phyloP scores from a whole-genome alignment of 2,113 vertebrate genomes.

The Aepyceros melampus region DNA sequence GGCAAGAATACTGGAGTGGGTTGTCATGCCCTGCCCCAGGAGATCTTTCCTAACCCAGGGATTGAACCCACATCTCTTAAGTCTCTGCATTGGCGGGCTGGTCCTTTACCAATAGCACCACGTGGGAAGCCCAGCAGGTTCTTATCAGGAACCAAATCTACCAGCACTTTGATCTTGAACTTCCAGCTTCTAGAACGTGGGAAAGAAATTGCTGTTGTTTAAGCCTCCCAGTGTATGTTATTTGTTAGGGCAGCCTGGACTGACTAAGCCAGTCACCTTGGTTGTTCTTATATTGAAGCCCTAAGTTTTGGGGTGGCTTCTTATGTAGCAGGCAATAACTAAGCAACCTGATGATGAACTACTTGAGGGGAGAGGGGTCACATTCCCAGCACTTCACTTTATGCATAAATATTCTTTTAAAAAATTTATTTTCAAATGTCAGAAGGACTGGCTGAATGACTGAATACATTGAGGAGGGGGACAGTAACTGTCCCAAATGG shows the following conservation, averaged over 20 bases:
- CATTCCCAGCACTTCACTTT: background rate
- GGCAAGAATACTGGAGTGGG: background rate
- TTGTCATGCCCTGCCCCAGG: background rate
- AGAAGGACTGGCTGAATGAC: background rate
- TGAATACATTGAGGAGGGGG: background rate
- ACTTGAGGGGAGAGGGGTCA: background rate
- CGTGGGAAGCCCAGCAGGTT: background rate
- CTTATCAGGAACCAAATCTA: background rate
- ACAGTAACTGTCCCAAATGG: background rate
- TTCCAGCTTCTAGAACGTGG: background rate
- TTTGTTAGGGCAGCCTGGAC: background rate
- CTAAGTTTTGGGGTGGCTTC: background rate
- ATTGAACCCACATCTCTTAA: background rate
- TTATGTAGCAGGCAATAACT: background rate
- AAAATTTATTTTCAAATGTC: background rate
- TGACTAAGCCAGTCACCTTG: background rate
- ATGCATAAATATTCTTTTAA: background rate
- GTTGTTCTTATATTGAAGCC: background rate
- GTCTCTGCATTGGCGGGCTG: background rate
- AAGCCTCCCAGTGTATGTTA: background rate
- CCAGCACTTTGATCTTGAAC: background rate
- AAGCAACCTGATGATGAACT: background rate
- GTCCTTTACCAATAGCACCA: background rate
- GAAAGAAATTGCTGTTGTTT: slow-evolving; percentile 7
- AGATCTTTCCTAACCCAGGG: background rate